Evolutionary conservation across 2,797 vertebrate genomes (phyloP).

Genomic region (Chaunax sp.): DNA sequence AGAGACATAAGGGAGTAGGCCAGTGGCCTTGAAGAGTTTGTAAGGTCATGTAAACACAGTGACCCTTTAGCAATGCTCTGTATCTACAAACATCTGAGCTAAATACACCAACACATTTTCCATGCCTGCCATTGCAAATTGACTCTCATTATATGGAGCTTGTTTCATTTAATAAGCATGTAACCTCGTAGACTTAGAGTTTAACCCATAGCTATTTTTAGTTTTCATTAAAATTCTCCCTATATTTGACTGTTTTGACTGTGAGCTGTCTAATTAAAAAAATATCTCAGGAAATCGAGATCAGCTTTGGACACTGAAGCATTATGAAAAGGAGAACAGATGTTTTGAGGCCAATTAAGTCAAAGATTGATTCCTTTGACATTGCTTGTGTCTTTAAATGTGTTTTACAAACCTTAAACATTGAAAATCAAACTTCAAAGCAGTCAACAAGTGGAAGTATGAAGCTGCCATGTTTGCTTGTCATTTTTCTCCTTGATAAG

Average conservation of each 20-base stretch:
- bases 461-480: background rate
- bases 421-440: conserved; percentile 36
- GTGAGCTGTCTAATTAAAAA: conserved; percentile 46
- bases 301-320: conserved; percentile 27
- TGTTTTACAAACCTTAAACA: conserved; percentile 34
- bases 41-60: conserved; percentile 41
- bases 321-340: conserved; percentile 51
- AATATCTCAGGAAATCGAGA: conserved; percentile 50
- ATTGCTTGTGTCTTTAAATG: conserved; percentile 25
- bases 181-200: conserved; percentile 53
- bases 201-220: conserved; percentile 62
- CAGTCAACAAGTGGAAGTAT: no score
- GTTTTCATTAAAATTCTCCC: conserved; percentile 68
- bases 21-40: conserved; percentile 56
- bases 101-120: conserved; percentile 66
- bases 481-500: conserved; percentile 60
- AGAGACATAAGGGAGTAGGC: conserved; percentile 41
- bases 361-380: conserved; percentile 37
- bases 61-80: conserved; percentile 23
- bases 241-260: conserved; percentile 51
- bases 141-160: conserved; percentile 55
- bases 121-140: conserved; percentile 61
- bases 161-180: conserved; percentile 69
- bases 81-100: conserved; percentile 35
- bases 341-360: conserved; percentile 56